Base-by-base conservation (phyloP, 2,888 invertebrate genomes). In the Allolobophora icterica region DNA sequence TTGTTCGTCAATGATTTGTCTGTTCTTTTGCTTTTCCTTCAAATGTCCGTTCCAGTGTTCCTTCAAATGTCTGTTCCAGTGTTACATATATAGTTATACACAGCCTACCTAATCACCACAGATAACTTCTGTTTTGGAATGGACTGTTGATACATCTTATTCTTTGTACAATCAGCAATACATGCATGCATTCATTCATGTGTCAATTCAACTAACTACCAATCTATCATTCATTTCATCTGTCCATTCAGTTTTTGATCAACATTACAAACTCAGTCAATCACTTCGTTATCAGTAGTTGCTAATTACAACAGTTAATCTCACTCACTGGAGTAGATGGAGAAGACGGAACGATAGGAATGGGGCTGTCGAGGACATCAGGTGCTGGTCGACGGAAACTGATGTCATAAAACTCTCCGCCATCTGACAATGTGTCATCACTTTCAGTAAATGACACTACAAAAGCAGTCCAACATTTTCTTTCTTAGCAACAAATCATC, bases 391-490 rank as follows among this genome's bases (percentile, higher is more conserved):
- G 89, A 52, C 38, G 83, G 38, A 90, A 89, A 33, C 84, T 91
- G 33, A 83, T 89, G 34, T 92, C 92, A 15, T 91, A 90, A 87
- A 92, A 92, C 34, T 92, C 92, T 17, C 92, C 92, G 8, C 92
- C 92, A 91, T 92, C 92, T 52, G 92, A 92, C 30, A 92, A 90
- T 19, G 92, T 91, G 84, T 92, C 92, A 71, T 92, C 92, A 84
- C 92, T 92, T 90, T 92, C 92, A 89, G 38, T 33, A 38, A 87
- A 87, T 24, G 87, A 87, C n/a, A 38, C 87, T 87, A 87, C 30
- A 71, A 71, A 17, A 71, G n/a, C 6, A 71, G 71, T 71, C n/a
- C 30, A 71, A 71, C 13, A 17, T n/a, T n/a, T 71, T 30, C 71
- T n/a, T 71, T 2, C 30, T 24, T 52, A 52, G 52, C 52, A 52